These are phyloP conservation scores for Diabrotica undecimpunctata DNA, from an alignment of 1,140 invertebrate species.

Conservation along the genomic window DNA sequence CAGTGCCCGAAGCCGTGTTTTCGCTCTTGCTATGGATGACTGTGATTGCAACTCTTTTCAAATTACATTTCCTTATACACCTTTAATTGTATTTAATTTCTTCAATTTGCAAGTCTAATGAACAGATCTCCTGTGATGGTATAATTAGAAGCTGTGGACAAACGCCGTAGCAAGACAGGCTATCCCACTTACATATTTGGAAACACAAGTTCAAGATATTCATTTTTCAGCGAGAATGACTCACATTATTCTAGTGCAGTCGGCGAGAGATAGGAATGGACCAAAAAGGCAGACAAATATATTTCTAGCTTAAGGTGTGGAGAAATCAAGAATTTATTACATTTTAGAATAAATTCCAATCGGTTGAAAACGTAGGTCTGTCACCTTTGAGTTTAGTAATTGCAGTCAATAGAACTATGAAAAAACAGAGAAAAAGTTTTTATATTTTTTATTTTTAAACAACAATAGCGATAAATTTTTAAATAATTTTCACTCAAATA, in stretches of 20 bases:
- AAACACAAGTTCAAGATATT: conserved; percentile 23
- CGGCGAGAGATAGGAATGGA: too few relatives aligned
- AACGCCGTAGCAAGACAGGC: conserved; percentile 25
- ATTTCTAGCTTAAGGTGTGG: too few relatives aligned
- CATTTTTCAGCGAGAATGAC: not conserved
- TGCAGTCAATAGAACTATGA: too few relatives aligned
- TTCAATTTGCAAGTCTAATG: conserved; percentile 27
- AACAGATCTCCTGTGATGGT: conserved; percentile 25
- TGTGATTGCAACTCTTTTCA: not conserved
- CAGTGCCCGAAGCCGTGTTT: not conserved
- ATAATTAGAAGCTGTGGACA: conserved; percentile 28
- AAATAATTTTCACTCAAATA: too few relatives aligned
- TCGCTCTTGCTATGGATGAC: not conserved
- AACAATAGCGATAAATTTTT: too few relatives aligned
- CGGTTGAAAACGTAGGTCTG: too few relatives aligned
- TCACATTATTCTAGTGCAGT: not conserved
- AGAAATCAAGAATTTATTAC: too few relatives aligned
- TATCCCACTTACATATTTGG: conserved; percentile 33
- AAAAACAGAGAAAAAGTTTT: too few relatives aligned
- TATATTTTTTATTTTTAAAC: too few relatives aligned
- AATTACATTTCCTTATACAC: conserved; percentile 18
- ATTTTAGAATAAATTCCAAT: too few relatives aligned
- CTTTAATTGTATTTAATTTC: conserved; percentile 23
- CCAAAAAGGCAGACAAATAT: too few relatives aligned
- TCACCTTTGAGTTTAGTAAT: too few relatives aligned